Percentiles rank a stretch among this genome's conserved stretches.
Conservation (phyloP, 2,888 invertebrate species). For the Alloplasta piceator region DNA sequence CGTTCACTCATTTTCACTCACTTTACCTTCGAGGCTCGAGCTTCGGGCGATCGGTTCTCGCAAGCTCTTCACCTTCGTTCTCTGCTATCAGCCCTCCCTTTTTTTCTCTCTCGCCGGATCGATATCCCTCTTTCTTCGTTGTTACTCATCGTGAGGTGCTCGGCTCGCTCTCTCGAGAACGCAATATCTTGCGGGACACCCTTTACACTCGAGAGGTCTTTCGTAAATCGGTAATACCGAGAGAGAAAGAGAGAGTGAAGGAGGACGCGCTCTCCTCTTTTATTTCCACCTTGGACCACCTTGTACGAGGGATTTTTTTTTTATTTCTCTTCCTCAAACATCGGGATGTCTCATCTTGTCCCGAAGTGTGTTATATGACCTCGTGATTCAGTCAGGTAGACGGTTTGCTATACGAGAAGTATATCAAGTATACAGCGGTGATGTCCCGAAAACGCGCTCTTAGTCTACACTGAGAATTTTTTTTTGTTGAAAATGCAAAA, state of each 20-base stretch:
- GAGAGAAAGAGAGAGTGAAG: slow-evolving; percentile 8
- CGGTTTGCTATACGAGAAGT: neutral
- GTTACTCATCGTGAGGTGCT: slow-evolving; percentile 32
- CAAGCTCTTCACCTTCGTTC: slow-evolving; percentile 17
- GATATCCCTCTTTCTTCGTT: slow-evolving; percentile 9
- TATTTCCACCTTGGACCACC: slow-evolving; percentile 11
- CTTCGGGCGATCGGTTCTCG: slow-evolving; percentile 22
- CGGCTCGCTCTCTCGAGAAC: slow-evolving; percentile 46
- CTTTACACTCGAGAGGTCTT: slow-evolving; percentile 54
- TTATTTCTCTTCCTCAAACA: neutral
- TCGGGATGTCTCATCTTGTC: neutral
- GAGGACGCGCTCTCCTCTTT: slow-evolving; percentile 23
- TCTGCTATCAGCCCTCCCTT: neutral
- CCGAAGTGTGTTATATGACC: neutral
- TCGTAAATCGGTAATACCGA: slow-evolving; percentile 67
- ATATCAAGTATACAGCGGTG: no score
- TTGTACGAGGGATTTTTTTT: slow-evolving; percentile 1
- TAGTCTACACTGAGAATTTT: no score
- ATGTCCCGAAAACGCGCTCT: no score
- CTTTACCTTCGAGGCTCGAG: slow-evolving; percentile 32
- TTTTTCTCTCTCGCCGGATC: neutral
- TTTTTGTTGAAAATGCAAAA: no score
- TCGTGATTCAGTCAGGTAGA: neutral
- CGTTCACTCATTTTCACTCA: slow-evolving; percentile 58
- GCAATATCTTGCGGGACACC: slow-evolving; percentile 64